These are phyloP conservation scores for Mustela lutreola DNA, from an alignment of 2,113 vertebrate species.

Conservation along the genomic window DNA sequence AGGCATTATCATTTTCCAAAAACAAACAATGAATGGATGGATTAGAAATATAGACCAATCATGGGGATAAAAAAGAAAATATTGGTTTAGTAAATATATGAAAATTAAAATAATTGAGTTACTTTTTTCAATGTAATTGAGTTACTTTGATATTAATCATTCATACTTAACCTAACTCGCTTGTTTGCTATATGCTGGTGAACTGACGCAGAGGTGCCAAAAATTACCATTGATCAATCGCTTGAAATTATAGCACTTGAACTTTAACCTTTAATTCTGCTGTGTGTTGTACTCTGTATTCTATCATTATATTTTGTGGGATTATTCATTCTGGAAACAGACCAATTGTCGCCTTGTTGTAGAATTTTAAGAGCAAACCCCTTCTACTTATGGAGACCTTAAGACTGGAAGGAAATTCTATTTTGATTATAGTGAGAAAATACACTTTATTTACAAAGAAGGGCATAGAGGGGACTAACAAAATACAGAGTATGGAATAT, in stretches of 20 bases:
- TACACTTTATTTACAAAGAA: not conserved
- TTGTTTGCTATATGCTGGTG: conserved; percentile 77
- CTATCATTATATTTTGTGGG: conserved; percentile 78
- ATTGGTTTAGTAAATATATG: conserved; percentile 53
- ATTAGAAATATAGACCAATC: not conserved
- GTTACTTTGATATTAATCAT: conserved; percentile 72
- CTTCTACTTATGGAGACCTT: not conserved
- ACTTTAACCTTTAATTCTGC: conserved; percentile 85
- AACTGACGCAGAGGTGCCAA: conserved; percentile 77
- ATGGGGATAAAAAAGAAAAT: not conserved
- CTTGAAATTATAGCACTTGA: conserved; percentile 85
- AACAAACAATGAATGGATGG: not conserved
- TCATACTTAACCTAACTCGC: conserved; percentile 80
- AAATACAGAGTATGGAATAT: not conserved
- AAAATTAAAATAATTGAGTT: conserved; percentile 63
- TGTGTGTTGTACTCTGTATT: conserved; percentile 72
- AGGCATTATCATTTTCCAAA: not conserved
- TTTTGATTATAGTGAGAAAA: not conserved
- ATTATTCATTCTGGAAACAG: conserved; percentile 81
- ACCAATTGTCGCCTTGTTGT: conserved; percentile 68
- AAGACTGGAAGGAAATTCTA: not conserved
- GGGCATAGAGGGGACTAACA: not conserved
- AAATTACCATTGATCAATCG: conserved; percentile 85
- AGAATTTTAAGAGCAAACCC: conserved; percentile 75
- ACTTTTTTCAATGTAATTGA: not conserved